Evolutionary conservation across 2,888 invertebrate genomes (phyloP).

Genomic region (Lepidocyrtinus sp.): DNA sequence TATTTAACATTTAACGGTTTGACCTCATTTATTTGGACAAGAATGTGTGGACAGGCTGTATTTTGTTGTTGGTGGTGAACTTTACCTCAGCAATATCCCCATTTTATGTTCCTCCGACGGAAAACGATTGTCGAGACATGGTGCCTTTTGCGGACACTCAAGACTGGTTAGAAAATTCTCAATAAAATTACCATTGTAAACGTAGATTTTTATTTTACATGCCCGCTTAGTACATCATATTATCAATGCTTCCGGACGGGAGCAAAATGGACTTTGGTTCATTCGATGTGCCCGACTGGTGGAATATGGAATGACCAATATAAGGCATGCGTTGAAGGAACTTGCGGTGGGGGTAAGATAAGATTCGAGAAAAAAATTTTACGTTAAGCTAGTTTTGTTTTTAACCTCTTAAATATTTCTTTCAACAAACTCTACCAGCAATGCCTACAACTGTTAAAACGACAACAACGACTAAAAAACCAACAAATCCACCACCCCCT

Average conservation of each 20-base stretch:
- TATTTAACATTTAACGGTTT: too few species aligned
- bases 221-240: background rate
- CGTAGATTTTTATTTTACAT: background rate
- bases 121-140: background rate
- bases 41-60: too few species aligned
- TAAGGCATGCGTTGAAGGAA: slow-evolving; percentile 22
- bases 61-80: too few species aligned
- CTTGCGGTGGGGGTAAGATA: background rate
- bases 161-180: slow-evolving; percentile 12
- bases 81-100: too few species aligned
- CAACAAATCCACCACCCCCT: background rate
- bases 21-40: too few species aligned
- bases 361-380: too few species aligned
- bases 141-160: slow-evolving; percentile 20
- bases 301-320: background rate
- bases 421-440: background rate
- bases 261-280: background rate
- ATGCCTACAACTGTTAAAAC: background rate
- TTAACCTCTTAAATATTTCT: too few species aligned
- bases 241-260: background rate
- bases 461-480: background rate
- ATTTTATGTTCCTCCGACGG: slow-evolving; percentile 9
- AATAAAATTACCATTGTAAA: background rate
- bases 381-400: too few species aligned
- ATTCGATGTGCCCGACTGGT: background rate